Percentiles rank a stretch among this genome's conserved stretches.
Conservation (phyloP, 2,113 vertebrate genomes). For the Xiphophorus couchianus region DNA sequence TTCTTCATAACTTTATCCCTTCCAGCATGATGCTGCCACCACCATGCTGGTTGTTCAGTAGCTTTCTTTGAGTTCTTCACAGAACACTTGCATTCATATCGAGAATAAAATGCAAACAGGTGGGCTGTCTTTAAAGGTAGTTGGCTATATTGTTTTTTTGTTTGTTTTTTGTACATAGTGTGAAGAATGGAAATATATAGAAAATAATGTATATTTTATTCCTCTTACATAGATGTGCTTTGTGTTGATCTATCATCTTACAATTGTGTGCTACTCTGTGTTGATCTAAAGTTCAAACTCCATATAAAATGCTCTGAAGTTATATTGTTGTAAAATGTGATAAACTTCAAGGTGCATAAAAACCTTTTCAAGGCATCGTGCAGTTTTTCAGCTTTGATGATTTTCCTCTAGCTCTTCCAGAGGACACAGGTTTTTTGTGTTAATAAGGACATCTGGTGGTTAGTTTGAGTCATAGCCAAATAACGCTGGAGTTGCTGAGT, state of each 20-base stretch:
- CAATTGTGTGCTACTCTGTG: background rate
- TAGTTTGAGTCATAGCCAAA: background rate
- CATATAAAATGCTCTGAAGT: background rate
- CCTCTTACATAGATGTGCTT: too few relatives aligned
- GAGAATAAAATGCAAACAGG: background rate
- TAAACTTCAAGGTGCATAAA: background rate
- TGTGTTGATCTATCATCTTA: background rate
- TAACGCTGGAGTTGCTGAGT: background rate
- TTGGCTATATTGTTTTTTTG: background rate
- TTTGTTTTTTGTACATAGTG: background rate
- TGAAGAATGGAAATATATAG: background rate
- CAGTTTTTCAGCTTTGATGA: background rate
- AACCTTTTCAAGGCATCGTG: background rate
- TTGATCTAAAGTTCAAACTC: background rate
- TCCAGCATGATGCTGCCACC: background rate
- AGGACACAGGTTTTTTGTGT: background rate
- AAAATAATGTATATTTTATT: background rate
- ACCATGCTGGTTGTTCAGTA: background rate
- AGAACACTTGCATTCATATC: background rate
- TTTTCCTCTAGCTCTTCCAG: background rate
- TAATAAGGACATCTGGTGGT: constrained; percentile 43
- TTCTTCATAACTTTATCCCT: background rate
- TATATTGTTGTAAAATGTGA: background rate
- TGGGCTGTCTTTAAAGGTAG: background rate
- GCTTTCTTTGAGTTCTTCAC: background rate